These are phyloP conservation scores for Drosophila putrida DNA, from an alignment of 2,888 invertebrate species.

Conservation along the genomic window DNA sequence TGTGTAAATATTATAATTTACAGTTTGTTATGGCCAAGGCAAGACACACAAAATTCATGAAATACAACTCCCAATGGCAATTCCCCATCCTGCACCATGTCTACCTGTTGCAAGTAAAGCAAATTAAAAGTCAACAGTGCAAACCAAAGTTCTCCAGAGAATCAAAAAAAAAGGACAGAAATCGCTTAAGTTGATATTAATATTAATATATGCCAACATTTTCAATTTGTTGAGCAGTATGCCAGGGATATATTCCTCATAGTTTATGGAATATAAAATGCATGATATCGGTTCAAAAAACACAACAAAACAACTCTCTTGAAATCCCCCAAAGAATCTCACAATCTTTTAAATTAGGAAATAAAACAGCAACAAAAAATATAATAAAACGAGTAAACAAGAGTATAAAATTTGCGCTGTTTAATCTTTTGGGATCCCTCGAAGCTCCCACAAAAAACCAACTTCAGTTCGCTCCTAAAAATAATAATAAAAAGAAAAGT, in stretches of 20 bases:
- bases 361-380: slow-evolving; percentile 39
- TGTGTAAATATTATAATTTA: slow-evolving; percentile 66
- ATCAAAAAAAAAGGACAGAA: slow-evolving; percentile 1
- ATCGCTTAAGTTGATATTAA: slow-evolving; percentile 68
- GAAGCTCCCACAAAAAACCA: slow-evolving; percentile 23
- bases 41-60: slow-evolving; percentile 23
- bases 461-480: slow-evolving; percentile 4
- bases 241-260: slow-evolving; percentile 8
- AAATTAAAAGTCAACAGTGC: slow-evolving; percentile 78
- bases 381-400: slow-evolving; percentile 48
- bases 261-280: slow-evolving; percentile 42
- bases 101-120: slow-evolving; percentile 58
- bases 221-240: slow-evolving; percentile 45
- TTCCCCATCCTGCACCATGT: not conserved
- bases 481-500: not conserved
- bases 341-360: slow-evolving; percentile 71
- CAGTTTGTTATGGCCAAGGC: slow-evolving; percentile 57
- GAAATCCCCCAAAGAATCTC: slow-evolving; percentile 54
- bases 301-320: slow-evolving; percentile 9
- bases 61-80: slow-evolving; percentile 26
- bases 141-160: slow-evolving; percentile 36
- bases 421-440: slow-evolving; percentile 61
- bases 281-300: slow-evolving; percentile 42
- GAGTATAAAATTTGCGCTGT: slow-evolving; percentile 45
- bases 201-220: slow-evolving; percentile 72